Evolutionary conservation across 2,888 invertebrate genomes (phyloP).

Genomic region (Erannis defoliaria): DNA sequence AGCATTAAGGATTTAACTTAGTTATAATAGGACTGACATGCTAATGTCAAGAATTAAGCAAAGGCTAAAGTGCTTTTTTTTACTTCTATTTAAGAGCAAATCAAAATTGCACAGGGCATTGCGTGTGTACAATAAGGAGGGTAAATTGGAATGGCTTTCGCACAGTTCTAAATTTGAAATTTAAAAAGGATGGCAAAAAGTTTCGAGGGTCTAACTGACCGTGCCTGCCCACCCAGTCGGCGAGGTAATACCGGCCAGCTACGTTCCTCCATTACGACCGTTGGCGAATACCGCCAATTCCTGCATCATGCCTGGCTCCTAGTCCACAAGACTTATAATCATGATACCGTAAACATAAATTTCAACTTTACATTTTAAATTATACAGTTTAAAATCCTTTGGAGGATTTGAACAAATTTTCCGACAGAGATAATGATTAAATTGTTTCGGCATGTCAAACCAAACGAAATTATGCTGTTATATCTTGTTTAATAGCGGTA

Average conservation of each 20-base stretch:
- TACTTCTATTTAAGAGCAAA: neutral
- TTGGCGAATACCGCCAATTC: conserved; percentile 86
- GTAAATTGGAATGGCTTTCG: conserved; percentile 60
- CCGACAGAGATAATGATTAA: conserved; percentile 82
- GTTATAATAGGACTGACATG: too few relatives aligned
- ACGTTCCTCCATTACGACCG: conserved; percentile 75
- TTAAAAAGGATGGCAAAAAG: conserved; percentile 76
- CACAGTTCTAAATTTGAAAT: conserved; percentile 68
- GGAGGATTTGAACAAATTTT: conserved; percentile 64
- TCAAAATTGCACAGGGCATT: neutral
- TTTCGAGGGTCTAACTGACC: conserved; percentile 69
- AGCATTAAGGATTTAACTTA: too few relatives aligned
- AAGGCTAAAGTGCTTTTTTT: neutral
- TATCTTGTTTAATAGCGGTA: conserved; percentile 83
- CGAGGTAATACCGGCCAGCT: conserved; percentile 64
- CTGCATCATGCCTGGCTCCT: conserved; percentile 67
- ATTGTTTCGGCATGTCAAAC: conserved; percentile 86
- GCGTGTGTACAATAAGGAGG: conserved; percentile 7
- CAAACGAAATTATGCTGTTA: conserved; percentile 86
- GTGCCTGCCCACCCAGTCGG: conserved; percentile 82
- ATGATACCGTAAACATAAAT: conserved; percentile 45
- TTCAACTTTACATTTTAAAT: conserved; percentile 51
- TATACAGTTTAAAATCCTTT: conserved; percentile 52
- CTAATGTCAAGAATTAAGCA: neutral
- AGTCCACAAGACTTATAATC: conserved; percentile 68